A percentile compares a stretch with the other conserved stretches of the same genome.
These are phyloP conservation scores for Hippocampus mohnikei DNA, from an alignment of 2,113 vertebrate species.

Conservation along the genomic window DNA sequence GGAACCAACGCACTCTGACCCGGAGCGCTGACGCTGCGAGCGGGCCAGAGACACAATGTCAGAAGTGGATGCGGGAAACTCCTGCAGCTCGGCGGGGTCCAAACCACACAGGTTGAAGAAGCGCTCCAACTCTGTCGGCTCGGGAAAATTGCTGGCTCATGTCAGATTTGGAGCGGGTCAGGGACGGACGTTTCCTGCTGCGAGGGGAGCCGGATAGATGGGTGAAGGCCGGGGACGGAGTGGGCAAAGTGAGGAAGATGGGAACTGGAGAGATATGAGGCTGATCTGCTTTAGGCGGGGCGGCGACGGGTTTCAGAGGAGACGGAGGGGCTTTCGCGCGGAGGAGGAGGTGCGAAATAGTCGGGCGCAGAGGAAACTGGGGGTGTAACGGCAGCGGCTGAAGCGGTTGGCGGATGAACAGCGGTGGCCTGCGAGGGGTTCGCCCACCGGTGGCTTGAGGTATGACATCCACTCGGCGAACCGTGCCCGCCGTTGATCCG, in stretches of 20 bases:
- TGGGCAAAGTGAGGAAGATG: conserved; percentile 23
- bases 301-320: conserved; percentile 50
- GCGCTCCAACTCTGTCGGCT: conserved; percentile 79
- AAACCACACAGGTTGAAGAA: conserved; percentile 96
- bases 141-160: conserved; percentile 72
- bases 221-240: conserved; percentile 64
- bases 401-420: conserved; percentile 42
- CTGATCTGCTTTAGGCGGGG: conserved; percentile 28
- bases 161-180: conserved; percentile 74
- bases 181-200: conserved; percentile 72
- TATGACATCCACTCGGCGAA: conserved; percentile 88
- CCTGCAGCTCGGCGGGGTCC: conserved; percentile 80
- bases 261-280: background rate
- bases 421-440: conserved; percentile 39
- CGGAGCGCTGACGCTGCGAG: conserved; percentile 84
- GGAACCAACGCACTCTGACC: conserved; percentile 74
- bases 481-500: conserved; percentile 45
- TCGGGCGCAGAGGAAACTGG: conserved; percentile 32
- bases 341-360: conserved; percentile 29
- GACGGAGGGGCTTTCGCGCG: conserved; percentile 9
- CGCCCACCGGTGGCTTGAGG: conserved; percentile 65
- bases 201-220: conserved; percentile 54
- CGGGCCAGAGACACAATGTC: conserved; percentile 87
- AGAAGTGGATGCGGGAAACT: conserved; percentile 75
- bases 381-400: conserved; percentile 46